These are phyloP conservation scores for Leptarthrus brevirostris DNA, from an alignment of 2,888 invertebrate species.

Conservation along the genomic window DNA sequence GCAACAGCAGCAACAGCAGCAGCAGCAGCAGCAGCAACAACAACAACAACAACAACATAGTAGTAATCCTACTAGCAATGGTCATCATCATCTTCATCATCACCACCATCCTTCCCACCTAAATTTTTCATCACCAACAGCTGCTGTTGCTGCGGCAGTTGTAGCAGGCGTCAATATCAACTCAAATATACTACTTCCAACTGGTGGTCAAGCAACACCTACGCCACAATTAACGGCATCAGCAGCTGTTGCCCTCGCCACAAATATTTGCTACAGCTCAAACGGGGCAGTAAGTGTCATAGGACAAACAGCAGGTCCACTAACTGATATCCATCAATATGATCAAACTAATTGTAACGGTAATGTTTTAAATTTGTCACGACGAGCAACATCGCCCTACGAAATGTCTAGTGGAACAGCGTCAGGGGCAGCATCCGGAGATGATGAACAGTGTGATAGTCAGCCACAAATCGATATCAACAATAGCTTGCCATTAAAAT, in stretches of 20 bases:
- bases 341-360: constrained; percentile 53
- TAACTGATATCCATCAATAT: constrained; percentile 28
- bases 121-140: constrained; percentile 52
- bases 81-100: constrained; percentile 51
- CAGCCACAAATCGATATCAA: constrained; percentile 73
- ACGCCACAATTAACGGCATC: constrained; percentile 34
- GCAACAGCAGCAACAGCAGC: constrained; percentile 49
- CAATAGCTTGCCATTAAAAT: constrained; percentile 87
- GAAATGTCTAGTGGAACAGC: constrained; percentile 77
- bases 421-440: constrained; percentile 68
- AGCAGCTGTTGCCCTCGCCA: constrained; percentile 56
- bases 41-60: constrained; percentile 42
- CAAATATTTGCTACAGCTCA: constrained; percentile 51
- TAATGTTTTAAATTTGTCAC: constrained; percentile 78
- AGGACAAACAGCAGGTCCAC: constrained; percentile 1
- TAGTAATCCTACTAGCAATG: constrained; percentile 1
- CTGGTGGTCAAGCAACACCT: constrained; percentile 27
- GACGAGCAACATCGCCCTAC: constrained; percentile 80
- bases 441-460: constrained; percentile 69
- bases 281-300: constrained; percentile 33
- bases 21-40: constrained; percentile 48
- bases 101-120: constrained; percentile 53
- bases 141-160: constrained; percentile 49
- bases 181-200: background rate
- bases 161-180: constrained; percentile 54